Conservation (phyloP, 2,888 invertebrate genomes). For the Margaritifera margaritifera region DNA sequence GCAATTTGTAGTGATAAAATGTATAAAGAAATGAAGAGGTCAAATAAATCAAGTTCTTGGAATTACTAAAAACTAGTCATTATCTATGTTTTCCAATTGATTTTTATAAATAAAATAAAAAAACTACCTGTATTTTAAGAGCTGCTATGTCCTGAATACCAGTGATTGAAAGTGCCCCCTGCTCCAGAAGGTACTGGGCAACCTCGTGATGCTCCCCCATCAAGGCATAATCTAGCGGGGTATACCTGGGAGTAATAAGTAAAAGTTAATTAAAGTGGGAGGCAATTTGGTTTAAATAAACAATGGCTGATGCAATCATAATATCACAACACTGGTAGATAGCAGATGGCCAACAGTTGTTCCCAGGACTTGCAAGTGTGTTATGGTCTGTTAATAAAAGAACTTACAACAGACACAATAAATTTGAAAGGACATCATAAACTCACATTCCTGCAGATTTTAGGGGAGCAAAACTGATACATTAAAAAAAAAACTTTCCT, state of each 20-base stretch:
- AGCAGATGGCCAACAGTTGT: background rate
- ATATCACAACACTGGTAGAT: background rate
- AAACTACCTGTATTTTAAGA: conserved; percentile 69
- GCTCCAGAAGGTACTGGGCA: conserved; percentile 71
- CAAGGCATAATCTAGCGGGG: conserved; percentile 71
- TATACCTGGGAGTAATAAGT: conserved; percentile 56
- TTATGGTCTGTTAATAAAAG: no score
- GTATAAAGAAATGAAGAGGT: no score
- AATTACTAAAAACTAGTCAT: no score
- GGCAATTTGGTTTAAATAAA: background rate
- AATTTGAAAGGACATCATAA: no score
- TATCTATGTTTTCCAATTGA: no score
- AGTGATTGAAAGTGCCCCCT: conserved; percentile 70
- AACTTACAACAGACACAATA: no score
- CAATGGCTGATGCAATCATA: background rate
- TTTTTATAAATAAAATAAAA: background rate
- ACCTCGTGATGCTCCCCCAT: conserved; percentile 72
- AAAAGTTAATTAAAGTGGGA: background rate
- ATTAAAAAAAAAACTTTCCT: no score
- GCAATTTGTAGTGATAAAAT: no score
- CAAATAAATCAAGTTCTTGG: no score
- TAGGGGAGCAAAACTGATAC: no score
- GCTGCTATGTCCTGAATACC: conserved; percentile 73
- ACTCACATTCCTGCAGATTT: no score
- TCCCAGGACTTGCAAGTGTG: no score